Base-by-base conservation (phyloP, 2,888 invertebrate genomes). In the Chironomus tentans region DNA sequence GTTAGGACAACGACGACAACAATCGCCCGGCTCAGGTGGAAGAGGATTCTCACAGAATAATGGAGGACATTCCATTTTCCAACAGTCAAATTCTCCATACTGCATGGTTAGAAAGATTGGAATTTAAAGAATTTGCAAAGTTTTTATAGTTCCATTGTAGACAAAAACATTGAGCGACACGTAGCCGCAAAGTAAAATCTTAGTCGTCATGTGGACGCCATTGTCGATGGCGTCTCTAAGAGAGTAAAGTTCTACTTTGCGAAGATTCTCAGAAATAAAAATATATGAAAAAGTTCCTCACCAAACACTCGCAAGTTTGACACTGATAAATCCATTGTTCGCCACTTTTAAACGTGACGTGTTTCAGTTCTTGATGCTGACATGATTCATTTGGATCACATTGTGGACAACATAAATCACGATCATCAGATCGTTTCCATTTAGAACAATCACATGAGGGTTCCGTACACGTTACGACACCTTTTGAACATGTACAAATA, bases 281-380 rank as follows among this genome's bases (percentile, higher is more conserved):
- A n/a, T n/a, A n/a, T n/a, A n/a, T n/a, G n/a, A n/a, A n/a, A n/a
- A n/a, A n/a, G n/a, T n/a, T n/a, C n/a, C 88, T 86, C 82, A 92
- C 92, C 84, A 93, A 87, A 85, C 95, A 95, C 86, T 95, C 94
- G 87, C 95, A 95, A 78, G 92, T 92, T 86, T 94, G 93, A 84
- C 95, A 95, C 84, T 94, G 92, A 85, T 93, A 94, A 79, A 92
- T 90, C 95, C 95, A 95, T 80, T 90, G 88, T 82, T 95, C 92
- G 75, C 94, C 94, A 82, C 91, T 92, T 82, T 88, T 88, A 83
- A 92, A 90, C 80, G 89, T 86, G 78, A 92, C 89, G 82, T 91
- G 89, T 79, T 88, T 87, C 81, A 92, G 87, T 83, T 93, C 92
- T 83, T 93, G 93, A 84, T 94, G 94, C 78, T 87, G 88, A 83